Conservation (phyloP, 2,113 vertebrate species). For the Atrichornis clamosus region DNA sequence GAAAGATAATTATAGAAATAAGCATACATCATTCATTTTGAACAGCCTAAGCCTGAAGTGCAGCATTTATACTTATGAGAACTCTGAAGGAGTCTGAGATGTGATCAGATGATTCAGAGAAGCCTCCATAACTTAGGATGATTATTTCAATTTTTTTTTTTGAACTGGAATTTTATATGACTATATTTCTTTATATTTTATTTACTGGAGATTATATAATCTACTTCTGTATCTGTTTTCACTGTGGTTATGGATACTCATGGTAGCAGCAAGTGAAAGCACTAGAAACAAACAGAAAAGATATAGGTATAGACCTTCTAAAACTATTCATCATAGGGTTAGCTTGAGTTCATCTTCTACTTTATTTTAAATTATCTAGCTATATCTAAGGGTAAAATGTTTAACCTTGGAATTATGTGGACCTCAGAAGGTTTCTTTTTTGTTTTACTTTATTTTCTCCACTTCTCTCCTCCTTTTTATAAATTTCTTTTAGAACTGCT, state of each 20-base stretch:
- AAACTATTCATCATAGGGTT: not conserved
- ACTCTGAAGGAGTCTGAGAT: not conserved
- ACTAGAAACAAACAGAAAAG: not conserved
- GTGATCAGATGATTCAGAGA: constrained; percentile 18
- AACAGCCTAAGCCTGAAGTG: not conserved
- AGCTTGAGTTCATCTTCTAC: not conserved
- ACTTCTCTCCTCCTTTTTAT: not conserved
- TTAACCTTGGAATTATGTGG: not conserved
- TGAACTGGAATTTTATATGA: not conserved
- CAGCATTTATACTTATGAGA: not conserved
- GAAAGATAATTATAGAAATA: not conserved
- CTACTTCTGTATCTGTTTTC: not conserved
- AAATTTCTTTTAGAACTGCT: not conserved
- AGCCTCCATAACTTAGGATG: not conserved
- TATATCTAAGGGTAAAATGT: not conserved
- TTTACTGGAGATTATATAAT: not conserved
- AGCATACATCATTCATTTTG: not conserved
- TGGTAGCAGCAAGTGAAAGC: not conserved
- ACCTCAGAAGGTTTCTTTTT: not conserved
- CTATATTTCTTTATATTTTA: not conserved
- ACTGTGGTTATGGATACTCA: rapidly evolving
- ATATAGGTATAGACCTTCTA: not conserved
- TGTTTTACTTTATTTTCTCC: not conserved
- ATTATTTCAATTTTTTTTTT: not conserved
- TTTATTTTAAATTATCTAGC: not conserved